Evolutionary conservation across 1,140 invertebrate genomes (phyloP), one percentile per base, ranked within the genome.

Genomic region (Bursaphelenchus mucronatus): DNA sequence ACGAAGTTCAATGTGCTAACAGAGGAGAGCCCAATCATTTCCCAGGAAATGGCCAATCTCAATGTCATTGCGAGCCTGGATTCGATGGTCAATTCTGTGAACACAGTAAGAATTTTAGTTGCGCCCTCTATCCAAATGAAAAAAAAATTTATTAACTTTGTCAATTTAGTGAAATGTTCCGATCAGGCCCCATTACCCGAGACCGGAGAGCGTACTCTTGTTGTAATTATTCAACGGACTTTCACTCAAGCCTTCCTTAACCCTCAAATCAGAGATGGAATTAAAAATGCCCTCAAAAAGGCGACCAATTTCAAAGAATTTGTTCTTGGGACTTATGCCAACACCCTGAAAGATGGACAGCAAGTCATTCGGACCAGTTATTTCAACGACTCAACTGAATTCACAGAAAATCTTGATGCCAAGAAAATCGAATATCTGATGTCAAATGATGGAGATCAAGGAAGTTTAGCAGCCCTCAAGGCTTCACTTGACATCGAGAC

Each of bases 21-120:
- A 19, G 47, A 49, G 47, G 47, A n/a, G 1, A n/a, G 19, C 13
- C 1, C 1, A 49, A 49, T 49, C 13, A 49, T 6, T 49, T 49
- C 47, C 47, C 47, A 49, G 47, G 47, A 49, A 49, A 49, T 49
- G 47, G 47, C 47, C 13, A 49, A 19, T 6, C 47, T 49, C 13
- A n/a, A n/a, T 49, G 47, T 49, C 19, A 3, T 19, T 49, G 47
- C 47, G 47, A 19, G 4, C 47, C 19, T 49, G 47, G 47, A n/a
- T 49, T 49, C 19, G 47, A 19, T 19, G 47, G 47, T 19, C 1
- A 49, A n/a, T 49, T 49, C 19, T 49, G 47, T 49, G 47, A 49
- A 49, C 47, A 49, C 13, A 49, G 47, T 49, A 49, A 49, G 30
- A 1, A 30, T 3, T 30, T 30, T 30, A 30, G 1, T 5, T 30